Percentiles rank a stretch among this genome's conserved stretches.
These are phyloP conservation scores for Matsumyia berberina DNA, from an alignment of 2,888 invertebrate genomes.

Conservation along the genomic window DNA sequence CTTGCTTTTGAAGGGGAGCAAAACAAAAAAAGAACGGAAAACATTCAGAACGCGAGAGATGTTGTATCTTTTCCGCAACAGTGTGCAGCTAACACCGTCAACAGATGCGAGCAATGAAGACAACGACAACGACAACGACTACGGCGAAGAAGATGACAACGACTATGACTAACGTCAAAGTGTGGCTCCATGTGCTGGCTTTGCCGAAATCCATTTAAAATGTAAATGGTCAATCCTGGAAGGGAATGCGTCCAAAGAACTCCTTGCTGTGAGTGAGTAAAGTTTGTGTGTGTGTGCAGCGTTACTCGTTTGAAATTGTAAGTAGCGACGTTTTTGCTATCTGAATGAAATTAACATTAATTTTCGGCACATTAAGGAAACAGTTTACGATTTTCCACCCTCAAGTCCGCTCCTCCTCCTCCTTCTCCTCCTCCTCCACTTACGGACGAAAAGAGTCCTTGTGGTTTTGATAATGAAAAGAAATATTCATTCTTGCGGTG, in stretches of 20 bases:
- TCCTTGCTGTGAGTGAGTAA: too few species aligned
- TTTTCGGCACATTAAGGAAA: conserved; percentile 76
- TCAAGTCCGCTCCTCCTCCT: neutral
- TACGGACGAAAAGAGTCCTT: conserved; percentile 42
- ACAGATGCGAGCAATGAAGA: conserved; percentile 72
- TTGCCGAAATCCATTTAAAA: conserved; percentile 72
- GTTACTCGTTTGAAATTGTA: conserved; percentile 67
- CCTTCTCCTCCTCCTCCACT: neutral
- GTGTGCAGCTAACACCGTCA: conserved; percentile 59
- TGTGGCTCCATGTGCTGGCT: conserved; percentile 32
- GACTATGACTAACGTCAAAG: conserved; percentile 15
- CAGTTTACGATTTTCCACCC: conserved; percentile 65
- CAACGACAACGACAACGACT: conserved; percentile 10
- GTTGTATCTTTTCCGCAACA: conserved; percentile 42
- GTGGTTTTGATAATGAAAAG: conserved; percentile 74
- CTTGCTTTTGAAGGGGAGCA: neutral
- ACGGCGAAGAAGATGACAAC: neutral
- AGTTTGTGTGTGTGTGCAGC: conserved; percentile 16
- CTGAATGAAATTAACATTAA: conserved; percentile 77
- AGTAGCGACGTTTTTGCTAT: conserved; percentile 74
- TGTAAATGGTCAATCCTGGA: conserved; percentile 73
- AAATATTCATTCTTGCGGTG: conserved; percentile 73
- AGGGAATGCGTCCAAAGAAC: conserved; percentile 3
- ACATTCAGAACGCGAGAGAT: conserved; percentile 7
- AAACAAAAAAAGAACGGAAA: neutral